These are phyloP conservation scores for Zaprionus africanus DNA, from an alignment of 1,140 invertebrate genomes.

Conservation along the genomic window DNA sequence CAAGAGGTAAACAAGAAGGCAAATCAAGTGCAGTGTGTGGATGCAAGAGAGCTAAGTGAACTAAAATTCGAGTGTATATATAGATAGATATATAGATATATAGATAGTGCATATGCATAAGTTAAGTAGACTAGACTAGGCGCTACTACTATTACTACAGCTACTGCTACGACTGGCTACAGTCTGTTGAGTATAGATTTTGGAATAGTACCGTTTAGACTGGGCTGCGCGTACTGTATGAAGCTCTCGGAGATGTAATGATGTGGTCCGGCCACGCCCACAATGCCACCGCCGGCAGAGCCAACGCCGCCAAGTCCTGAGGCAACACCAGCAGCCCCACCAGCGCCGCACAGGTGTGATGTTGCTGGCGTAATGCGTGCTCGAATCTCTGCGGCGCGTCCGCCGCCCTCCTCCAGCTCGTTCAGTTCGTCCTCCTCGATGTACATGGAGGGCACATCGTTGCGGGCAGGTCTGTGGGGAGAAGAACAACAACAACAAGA, in stretches of 20 bases:
- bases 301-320: conserved; percentile 13
- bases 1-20: conserved; percentile 44
- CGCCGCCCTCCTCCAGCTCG: conserved; percentile 77
- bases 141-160: conserved; percentile 21
- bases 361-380: conserved; percentile 67
- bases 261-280: conserved; percentile 75
- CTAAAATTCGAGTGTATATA: conserved; percentile 5
- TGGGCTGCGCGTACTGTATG: conserved; percentile 84
- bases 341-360: conserved; percentile 59
- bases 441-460: conserved; percentile 84
- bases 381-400: conserved; percentile 70
- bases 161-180: conserved; percentile 45
- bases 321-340: conserved; percentile 11
- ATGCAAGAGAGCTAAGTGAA: conserved; percentile 45
- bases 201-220: conserved; percentile 84
- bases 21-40: conserved; percentile 35
- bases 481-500: conserved; percentile 3
- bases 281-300: conserved; percentile 50
- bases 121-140: conserved; percentile 40
- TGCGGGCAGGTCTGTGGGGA: conserved; percentile 74
- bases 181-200: conserved; percentile 83
- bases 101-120: conserved; percentile 2
- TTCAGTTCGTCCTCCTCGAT: conserved; percentile 83
- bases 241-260: conserved; percentile 84
- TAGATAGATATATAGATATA: conserved; percentile 16